Percentiles rank a stretch among this genome's conserved stretches.
Conservation (phyloP, 2,888 invertebrate genomes). For the Chrysodeixis includens region DNA sequence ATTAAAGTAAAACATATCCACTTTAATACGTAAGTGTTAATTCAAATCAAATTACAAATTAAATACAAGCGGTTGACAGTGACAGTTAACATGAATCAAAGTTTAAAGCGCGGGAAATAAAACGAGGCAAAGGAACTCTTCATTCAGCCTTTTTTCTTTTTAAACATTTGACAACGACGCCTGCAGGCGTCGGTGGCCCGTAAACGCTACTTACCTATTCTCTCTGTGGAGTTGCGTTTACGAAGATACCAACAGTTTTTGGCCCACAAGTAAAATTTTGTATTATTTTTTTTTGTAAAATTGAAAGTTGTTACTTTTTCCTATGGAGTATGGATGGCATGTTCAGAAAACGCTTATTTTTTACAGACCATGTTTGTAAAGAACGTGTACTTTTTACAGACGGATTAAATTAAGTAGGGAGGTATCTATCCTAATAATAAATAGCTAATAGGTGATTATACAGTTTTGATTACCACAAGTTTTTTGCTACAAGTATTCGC, state of each 20-base stretch:
- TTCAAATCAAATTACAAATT: neutral
- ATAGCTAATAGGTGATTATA: no score
- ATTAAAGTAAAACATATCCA: no score
- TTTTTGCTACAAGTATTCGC: no score
- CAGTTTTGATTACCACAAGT: no score
- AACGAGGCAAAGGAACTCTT: constrained; percentile 36
- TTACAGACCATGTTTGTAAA: no score
- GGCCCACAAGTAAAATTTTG: neutral
- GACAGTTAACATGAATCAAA: neutral
- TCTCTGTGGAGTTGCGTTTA: constrained; percentile 63
- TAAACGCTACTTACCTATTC: constrained; percentile 76
- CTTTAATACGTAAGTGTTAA: neutral
- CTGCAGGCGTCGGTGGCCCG: constrained; percentile 64
- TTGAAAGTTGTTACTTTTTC: no score
- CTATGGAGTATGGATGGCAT: no score
- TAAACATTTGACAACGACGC: constrained; percentile 69
- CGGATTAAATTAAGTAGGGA: no score
- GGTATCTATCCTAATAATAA: no score
- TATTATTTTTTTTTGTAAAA: neutral
- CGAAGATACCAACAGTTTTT: constrained; percentile 44
- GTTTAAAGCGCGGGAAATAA: constrained; percentile 23
- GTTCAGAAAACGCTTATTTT: no score
- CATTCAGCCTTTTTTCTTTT: constrained; percentile 57
- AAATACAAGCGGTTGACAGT: neutral
- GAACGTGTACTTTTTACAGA: no score